These are phyloP conservation scores for Leptarthrus brevirostris DNA, from an alignment of 2,888 invertebrate genomes.

Conservation along the genomic window DNA sequence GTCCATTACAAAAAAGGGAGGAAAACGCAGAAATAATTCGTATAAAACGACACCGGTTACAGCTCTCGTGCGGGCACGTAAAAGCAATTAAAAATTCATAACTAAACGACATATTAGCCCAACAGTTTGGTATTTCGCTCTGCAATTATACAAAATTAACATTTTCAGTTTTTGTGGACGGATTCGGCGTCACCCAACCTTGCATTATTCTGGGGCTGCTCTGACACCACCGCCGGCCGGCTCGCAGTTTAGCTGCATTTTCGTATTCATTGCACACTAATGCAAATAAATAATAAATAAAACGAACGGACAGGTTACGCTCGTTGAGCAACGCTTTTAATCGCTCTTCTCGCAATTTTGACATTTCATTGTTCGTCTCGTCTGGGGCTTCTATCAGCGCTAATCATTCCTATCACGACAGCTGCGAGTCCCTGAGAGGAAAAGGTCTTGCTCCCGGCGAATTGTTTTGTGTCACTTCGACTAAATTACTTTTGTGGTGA, in stretches of 20 bases:
- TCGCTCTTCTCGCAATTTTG: conserved; percentile 36
- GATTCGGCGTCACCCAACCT: too few species aligned
- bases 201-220: background rate
- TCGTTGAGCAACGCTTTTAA: conserved; percentile 48
- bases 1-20: conserved; percentile 22
- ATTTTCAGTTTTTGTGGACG: conserved; percentile 4
- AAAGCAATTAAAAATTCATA: conserved; percentile 48
- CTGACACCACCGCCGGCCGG: too few species aligned
- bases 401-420: conserved; percentile 29
- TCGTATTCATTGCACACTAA: conserved; percentile 22
- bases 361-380: conserved; percentile 32
- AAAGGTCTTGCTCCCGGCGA: background rate
- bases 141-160: conserved; percentile 36
- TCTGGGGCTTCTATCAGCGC: conserved; percentile 18
- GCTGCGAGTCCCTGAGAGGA: conserved; percentile 4
- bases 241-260: conserved; percentile 41
- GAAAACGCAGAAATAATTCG: conserved; percentile 29
- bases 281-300: conserved; percentile 17
- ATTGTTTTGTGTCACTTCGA: background rate
- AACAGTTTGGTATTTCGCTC: conserved; percentile 46
- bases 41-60: conserved; percentile 19
- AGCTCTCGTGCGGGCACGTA: conserved; percentile 30
- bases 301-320: conserved; percentile 40
- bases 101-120: conserved; percentile 48
- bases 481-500: too few species aligned